Evolutionary conservation across 2,113 vertebrate genomes (phyloP).

Genomic region (Phrynocephalus versicolor): DNA sequence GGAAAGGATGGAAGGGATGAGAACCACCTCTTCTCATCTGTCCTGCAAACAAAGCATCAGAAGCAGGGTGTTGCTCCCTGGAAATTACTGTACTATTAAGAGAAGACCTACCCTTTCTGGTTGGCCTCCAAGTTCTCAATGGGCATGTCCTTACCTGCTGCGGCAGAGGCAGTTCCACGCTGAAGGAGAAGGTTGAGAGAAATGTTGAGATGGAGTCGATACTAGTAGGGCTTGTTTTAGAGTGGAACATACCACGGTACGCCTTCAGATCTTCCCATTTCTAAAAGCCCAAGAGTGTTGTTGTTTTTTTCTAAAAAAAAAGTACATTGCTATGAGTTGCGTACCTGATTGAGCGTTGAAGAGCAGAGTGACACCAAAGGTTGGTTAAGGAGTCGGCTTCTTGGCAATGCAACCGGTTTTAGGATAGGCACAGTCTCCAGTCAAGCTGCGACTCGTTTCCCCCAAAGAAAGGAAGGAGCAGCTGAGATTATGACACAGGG

Average conservation of each 20-base stretch:
- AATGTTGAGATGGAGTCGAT: background rate
- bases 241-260: background rate
- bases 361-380: no score
- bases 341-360: background rate
- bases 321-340: background rate
- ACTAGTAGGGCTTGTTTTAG: background rate
- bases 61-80: background rate
- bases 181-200: background rate
- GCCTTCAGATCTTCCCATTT: background rate
- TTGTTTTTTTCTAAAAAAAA: no score
- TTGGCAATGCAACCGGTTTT: background rate
- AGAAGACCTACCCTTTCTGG: constrained; percentile 24
- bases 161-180: background rate
- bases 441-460: constrained; percentile 16
- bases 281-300: background rate
- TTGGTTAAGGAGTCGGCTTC: background rate
- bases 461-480: constrained; percentile 9
- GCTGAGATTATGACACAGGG: background rate
- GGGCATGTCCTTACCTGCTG: constrained; percentile 23
- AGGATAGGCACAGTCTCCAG: background rate
- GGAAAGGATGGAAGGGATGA: background rate
- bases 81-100: constrained; percentile 12
- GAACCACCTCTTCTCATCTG: background rate
- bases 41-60: background rate
- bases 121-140: background rate